phyloP scores from a whole-genome alignment of 2,113 vertebrate species.

The Psophia crepitans region DNA sequence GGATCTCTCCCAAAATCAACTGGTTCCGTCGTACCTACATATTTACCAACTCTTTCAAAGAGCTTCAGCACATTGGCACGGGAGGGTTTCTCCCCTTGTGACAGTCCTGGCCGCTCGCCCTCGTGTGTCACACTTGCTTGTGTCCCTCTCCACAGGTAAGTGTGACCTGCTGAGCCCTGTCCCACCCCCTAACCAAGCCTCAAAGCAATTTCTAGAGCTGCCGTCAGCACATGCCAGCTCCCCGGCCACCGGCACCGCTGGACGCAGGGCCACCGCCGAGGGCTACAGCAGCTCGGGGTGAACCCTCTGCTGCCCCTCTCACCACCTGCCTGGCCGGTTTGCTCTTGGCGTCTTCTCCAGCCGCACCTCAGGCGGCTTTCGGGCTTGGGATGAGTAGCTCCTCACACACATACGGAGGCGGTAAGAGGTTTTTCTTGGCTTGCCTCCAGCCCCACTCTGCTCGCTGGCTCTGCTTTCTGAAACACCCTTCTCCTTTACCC shows the following conservation, averaged over 20 bases:
- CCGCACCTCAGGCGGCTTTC: background rate
- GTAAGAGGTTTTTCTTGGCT: background rate
- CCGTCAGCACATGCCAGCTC: background rate
- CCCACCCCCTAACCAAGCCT: background rate
- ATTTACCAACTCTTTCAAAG: background rate
- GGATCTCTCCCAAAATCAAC: too few species aligned
- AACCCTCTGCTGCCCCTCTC: background rate
- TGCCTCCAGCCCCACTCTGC: background rate
- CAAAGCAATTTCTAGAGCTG: background rate
- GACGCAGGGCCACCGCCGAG: fast-evolving
- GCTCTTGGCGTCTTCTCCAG: background rate
- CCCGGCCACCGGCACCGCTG: background rate
- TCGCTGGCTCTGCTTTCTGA: background rate
- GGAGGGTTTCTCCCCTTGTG: background rate
- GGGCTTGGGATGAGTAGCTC: background rate
- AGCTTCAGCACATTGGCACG: background rate
- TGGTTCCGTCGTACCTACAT: background rate
- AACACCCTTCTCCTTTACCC: background rate
- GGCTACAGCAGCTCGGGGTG: background rate
- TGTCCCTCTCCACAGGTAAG: background rate
- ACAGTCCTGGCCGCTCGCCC: fast-evolving
- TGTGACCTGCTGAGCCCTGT: fast-evolving
- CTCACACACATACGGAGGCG: background rate
- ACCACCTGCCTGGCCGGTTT: fast-evolving
- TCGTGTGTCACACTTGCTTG: background rate